Evolutionary conservation across 1,140 invertebrate genomes (phyloP).

Genomic region (Rhagoletis zephyria): DNA sequence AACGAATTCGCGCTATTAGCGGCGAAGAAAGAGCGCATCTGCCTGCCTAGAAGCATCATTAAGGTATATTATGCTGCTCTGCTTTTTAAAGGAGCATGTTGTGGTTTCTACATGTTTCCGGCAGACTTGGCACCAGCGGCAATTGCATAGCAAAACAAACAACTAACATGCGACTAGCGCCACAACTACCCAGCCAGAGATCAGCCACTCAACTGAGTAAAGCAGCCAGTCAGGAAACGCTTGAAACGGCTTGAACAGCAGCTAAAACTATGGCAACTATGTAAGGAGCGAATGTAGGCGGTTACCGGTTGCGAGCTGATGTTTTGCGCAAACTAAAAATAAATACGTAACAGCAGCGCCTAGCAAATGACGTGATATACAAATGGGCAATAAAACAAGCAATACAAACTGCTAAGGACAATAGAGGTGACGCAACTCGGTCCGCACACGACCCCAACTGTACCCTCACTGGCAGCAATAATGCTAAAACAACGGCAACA

Average conservation of each 20-base stretch:
- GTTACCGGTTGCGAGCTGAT: background rate
- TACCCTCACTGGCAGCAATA: background rate
- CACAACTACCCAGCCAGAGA: background rate
- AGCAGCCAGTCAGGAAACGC: background rate
- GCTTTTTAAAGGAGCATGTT: background rate
- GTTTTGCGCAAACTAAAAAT: background rate
- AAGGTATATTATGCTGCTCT: background rate
- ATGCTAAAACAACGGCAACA: conserved; percentile 23
- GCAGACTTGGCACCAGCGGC: background rate
- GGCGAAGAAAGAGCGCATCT: background rate
- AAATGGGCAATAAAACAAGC: conserved; percentile 29
- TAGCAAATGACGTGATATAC: conserved; percentile 18
- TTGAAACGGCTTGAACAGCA: background rate
- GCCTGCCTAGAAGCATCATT: conserved; percentile 19
- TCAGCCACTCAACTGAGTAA: background rate
- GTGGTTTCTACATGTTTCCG: background rate
- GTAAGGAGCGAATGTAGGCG: background rate
- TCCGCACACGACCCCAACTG: background rate
- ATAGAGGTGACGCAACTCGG: background rate
- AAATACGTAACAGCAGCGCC: background rate
- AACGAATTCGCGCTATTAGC: background rate
- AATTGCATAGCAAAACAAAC: background rate
- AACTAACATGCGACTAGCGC: background rate
- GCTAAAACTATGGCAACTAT: conserved; percentile 5
- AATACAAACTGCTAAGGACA: background rate